phyloP scores from a whole-genome alignment of 1,140 invertebrate genomes.

The Drosophila nikananu region DNA sequence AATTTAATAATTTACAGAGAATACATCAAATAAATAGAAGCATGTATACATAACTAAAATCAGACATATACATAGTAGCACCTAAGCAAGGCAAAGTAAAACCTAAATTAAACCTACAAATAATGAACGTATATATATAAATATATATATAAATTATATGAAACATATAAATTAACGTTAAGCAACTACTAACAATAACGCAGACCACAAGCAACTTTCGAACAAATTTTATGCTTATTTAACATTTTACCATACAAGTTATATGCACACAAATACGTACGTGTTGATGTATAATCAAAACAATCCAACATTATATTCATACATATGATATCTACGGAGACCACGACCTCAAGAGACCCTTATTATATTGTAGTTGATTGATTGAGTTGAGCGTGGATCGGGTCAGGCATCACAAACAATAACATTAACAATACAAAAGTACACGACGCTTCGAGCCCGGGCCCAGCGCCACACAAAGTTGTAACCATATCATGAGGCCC shows the following conservation, averaged over 20 bases:
- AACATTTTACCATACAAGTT: slow-evolving; percentile 86
- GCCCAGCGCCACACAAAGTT: slow-evolving; percentile 56
- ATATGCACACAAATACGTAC: slow-evolving; percentile 89
- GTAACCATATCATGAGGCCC: slow-evolving; percentile 76
- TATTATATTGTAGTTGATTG: slow-evolving; percentile 41
- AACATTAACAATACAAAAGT: slow-evolving; percentile 32
- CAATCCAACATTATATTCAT: slow-evolving; percentile 85
- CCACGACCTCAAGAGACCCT: slow-evolving; percentile 47
- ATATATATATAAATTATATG: slow-evolving; percentile 81
- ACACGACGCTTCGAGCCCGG: slow-evolving; percentile 44
- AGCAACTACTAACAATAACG: slow-evolving; percentile 90
- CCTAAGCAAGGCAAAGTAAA: slow-evolving; percentile 58
- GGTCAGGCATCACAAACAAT: slow-evolving; percentile 51
- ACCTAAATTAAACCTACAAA: slow-evolving; percentile 55
- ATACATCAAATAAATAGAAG: slow-evolving; percentile 47
- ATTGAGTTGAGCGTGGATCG: slow-evolving; percentile 31
- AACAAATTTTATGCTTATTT: slow-evolving; percentile 96
- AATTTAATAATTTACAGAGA: slow-evolving; percentile 47
- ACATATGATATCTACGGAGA: slow-evolving; percentile 88
- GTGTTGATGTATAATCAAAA: slow-evolving; percentile 90
- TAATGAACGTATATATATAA: slow-evolving; percentile 35
- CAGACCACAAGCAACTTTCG: slow-evolving; percentile 95
- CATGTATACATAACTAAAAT: slow-evolving; percentile 41
- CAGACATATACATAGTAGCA: slow-evolving; percentile 59
- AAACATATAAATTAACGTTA: slow-evolving; percentile 91